Conservation (phyloP, 2,888 invertebrate genomes). For the Lithophane leautieri region DNA sequence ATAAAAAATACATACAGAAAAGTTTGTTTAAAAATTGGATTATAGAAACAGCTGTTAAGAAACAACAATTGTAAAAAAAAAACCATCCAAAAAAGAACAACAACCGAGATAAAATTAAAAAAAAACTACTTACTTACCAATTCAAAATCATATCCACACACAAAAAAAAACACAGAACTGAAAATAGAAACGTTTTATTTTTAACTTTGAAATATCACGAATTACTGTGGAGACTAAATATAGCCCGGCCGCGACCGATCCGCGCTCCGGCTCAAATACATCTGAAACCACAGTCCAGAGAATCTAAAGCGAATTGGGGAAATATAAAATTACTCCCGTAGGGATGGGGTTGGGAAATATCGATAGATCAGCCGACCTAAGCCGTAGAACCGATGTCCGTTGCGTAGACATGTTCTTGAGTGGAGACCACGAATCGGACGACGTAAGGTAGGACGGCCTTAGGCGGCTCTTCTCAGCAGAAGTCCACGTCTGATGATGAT, state of each 20-base stretch:
- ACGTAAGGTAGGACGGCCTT: neutral
- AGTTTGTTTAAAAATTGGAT: neutral
- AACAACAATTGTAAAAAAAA: neutral
- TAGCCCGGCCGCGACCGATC: slow-evolving; percentile 71
- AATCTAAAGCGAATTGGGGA: slow-evolving; percentile 81
- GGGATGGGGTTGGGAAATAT: slow-evolving; percentile 20
- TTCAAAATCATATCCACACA: slow-evolving; percentile 83
- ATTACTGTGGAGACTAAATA: neutral
- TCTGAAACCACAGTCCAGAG: slow-evolving; percentile 69
- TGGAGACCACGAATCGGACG: neutral
- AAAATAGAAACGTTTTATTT: slow-evolving; percentile 52
- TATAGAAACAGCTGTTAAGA: slow-evolving; percentile 7
- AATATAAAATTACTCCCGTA: slow-evolving; percentile 82
- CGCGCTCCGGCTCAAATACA: slow-evolving; percentile 76
- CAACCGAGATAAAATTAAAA: neutral
- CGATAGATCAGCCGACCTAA: slow-evolving; percentile 29
- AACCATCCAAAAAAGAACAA: neutral
- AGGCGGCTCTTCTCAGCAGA: no score
- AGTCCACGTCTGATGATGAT: no score
- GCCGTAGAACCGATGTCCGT: neutral
- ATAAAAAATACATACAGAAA: neutral
- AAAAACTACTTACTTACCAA: slow-evolving; percentile 83
- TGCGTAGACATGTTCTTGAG: neutral
- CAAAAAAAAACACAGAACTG: slow-evolving; percentile 63
- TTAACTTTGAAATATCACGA: slow-evolving; percentile 48